phyloP scores from a whole-genome alignment of 2,797 vertebrate genomes.

The Sebastolobus alascanus region DNA sequence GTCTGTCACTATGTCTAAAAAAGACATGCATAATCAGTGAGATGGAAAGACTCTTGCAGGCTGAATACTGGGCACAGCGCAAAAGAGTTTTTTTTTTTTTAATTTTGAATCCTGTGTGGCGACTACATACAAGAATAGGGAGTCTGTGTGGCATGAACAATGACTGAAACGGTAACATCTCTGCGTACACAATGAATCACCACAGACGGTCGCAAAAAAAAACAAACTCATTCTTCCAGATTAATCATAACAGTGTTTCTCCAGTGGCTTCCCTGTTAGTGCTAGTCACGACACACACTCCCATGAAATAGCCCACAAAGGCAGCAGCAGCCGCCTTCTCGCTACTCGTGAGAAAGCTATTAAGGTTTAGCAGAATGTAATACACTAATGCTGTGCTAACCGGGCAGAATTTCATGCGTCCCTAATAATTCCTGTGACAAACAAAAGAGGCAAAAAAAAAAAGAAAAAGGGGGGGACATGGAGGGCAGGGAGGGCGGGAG shows the following conservation, averaged over 20 bases:
- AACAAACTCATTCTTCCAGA: conserved; percentile 62
- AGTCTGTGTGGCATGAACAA: conserved; percentile 71
- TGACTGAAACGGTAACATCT: conserved; percentile 72
- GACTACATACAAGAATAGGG: conserved; percentile 55
- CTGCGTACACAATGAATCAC: conserved; percentile 73
- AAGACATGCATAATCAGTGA: conserved; percentile 67
- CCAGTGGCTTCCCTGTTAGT: conserved; percentile 66
- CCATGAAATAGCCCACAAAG: conserved; percentile 54
- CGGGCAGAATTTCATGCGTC: conserved; percentile 58
- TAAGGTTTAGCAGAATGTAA: conserved; percentile 44
- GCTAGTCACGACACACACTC: conserved; percentile 75
- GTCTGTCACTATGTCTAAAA: conserved; percentile 65
- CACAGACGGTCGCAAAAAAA: conserved; percentile 55
- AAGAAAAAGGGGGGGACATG: not conserved
- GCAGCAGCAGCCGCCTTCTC: conserved; percentile 39
- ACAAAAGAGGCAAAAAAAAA: conserved; percentile 43
- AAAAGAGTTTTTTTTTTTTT: conserved; percentile 37
- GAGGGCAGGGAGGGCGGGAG: conserved; percentile 45
- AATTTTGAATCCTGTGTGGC: conserved; percentile 34
- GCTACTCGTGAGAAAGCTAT: conserved; percentile 28
- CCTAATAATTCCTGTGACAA: conserved; percentile 63
- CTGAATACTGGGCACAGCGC: conserved; percentile 54
- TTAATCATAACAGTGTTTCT: conserved; percentile 71
- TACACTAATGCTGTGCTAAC: conserved; percentile 28
- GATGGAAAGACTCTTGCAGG: conserved; percentile 65